Percentiles rank a stretch among this genome's conserved stretches.
Conservation (phyloP, 2,888 invertebrate genomes). For the Gnatocerus cornutus region DNA sequence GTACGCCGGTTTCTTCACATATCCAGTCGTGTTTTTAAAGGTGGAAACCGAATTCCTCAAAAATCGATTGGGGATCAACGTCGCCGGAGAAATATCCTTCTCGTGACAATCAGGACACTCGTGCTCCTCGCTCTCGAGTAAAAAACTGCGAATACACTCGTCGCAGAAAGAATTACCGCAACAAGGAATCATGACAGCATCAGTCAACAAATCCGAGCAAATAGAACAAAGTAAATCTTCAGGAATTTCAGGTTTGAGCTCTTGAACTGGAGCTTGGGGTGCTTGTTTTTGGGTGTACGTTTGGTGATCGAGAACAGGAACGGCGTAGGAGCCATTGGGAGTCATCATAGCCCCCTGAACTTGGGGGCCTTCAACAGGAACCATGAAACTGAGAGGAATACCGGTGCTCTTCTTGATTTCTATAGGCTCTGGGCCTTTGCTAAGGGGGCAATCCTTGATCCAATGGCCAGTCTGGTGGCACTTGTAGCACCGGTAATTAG, state of each 20-base stretch:
- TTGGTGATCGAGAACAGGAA: slow-evolving; percentile 90
- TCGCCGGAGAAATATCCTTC: slow-evolving; percentile 93
- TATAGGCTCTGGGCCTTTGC: slow-evolving; percentile 77
- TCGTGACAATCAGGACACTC: slow-evolving; percentile 96
- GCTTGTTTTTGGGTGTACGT: slow-evolving; percentile 80
- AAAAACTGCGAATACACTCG: slow-evolving; percentile 94
- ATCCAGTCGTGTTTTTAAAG: slow-evolving; percentile 94
- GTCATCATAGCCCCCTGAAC: slow-evolving; percentile 95
- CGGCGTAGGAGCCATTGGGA: slow-evolving; percentile 89
- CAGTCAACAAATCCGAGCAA: slow-evolving; percentile 92
- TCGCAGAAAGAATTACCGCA: slow-evolving; percentile 99
- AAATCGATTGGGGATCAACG: slow-evolving; percentile 93
- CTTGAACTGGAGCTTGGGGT: slow-evolving; percentile 73
- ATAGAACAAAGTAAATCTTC: slow-evolving; percentile 94
- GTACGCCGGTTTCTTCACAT: slow-evolving; percentile 75
- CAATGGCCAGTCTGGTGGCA: slow-evolving; percentile 97
- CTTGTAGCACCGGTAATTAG: slow-evolving; percentile 94
- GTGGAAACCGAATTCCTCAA: slow-evolving; percentile 90
- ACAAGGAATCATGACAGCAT: slow-evolving; percentile 98
- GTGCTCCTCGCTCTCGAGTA: slow-evolving; percentile 94
- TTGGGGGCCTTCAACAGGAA: slow-evolving; percentile 90
- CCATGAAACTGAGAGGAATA: slow-evolving; percentile 97
- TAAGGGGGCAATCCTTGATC: slow-evolving; percentile 95
- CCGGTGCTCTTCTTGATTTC: slow-evolving; percentile 97
- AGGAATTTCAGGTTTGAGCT: slow-evolving; percentile 84